Percentiles rank a stretch among this genome's conserved stretches.
phyloP scores from a whole-genome alignment of 2,888 invertebrate species.

The Deilephila porcellus region DNA sequence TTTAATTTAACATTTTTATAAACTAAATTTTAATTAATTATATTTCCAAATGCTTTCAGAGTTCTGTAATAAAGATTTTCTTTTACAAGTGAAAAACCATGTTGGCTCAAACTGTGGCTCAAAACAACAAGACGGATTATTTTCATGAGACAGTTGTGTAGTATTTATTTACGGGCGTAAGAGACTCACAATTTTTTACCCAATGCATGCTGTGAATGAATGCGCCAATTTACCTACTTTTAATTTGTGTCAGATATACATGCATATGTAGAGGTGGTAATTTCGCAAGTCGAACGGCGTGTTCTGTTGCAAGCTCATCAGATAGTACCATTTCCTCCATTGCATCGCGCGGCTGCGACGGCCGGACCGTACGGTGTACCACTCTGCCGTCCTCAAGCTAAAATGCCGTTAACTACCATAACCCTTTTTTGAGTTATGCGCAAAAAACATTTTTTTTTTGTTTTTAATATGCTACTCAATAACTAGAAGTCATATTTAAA shows the following conservation, averaged over 20 bases:
- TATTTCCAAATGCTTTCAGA: neutral
- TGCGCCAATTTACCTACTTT: constrained; percentile 18
- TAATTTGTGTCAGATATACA: constrained; percentile 22
- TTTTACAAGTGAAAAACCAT: too few species aligned
- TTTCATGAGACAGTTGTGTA: constrained; percentile 53
- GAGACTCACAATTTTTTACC: constrained; percentile 9
- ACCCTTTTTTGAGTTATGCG: too few species aligned
- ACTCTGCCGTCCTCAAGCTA: too few species aligned
- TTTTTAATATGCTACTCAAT: too few species aligned
- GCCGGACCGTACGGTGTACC: neutral
- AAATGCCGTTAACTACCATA: too few species aligned
- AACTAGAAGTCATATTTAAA: too few species aligned
- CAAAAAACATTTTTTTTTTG: too few species aligned
- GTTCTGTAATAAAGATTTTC: too few species aligned
- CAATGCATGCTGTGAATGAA: constrained; percentile 12
- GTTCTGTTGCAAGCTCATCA: constrained; percentile 67
- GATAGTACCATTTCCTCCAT: constrained; percentile 72
- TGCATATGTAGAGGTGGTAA: constrained; percentile 16
- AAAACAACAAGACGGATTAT: constrained; percentile 44
- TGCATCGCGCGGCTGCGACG: constrained; percentile 47
- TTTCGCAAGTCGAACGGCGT: constrained; percentile 40
- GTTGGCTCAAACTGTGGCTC: too few species aligned
- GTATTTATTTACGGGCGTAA: constrained; percentile 16
- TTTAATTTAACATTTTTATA: too few species aligned
- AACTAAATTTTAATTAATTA: too few species aligned